phyloP scores from a whole-genome alignment of 2,113 vertebrate genomes.

The Microcebus jonahi region DNA sequence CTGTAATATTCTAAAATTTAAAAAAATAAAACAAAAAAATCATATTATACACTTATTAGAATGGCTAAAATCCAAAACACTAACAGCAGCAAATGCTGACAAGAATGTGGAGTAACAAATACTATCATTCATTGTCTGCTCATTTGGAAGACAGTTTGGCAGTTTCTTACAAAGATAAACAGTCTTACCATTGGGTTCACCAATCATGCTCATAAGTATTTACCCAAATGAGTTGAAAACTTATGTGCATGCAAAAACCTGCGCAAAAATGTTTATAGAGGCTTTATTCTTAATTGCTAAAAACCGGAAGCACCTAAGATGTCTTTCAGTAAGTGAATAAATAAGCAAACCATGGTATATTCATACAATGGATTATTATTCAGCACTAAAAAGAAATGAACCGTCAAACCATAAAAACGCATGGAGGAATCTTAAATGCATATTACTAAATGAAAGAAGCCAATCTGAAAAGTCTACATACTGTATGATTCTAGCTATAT shows the following conservation, averaged over 20 bases:
- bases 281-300: neutral
- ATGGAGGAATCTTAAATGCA: too few species aligned
- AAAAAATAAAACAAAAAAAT: too few species aligned
- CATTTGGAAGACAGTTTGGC: neutral
- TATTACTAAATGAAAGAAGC: too few species aligned
- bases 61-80: neutral
- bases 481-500: neutral
- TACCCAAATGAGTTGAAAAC: neutral
- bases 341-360: neutral
- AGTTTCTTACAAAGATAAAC: neutral
- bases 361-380: neutral
- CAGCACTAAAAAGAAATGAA: too few species aligned
- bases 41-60: neutral
- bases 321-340: neutral
- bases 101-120: neutral
- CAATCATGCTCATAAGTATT: neutral
- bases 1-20: too few species aligned
- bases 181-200: neutral
- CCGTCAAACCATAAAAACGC: too few species aligned
- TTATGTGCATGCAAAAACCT: neutral
- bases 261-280: neutral
- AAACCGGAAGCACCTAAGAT: neutral
- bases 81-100: neutral
- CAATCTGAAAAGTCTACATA: neutral
- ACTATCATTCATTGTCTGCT: neutral